Percentiles rank a stretch among this genome's conserved stretches.
phyloP scores from a whole-genome alignment of 2,113 vertebrate species.

The Azemiops feae region DNA sequence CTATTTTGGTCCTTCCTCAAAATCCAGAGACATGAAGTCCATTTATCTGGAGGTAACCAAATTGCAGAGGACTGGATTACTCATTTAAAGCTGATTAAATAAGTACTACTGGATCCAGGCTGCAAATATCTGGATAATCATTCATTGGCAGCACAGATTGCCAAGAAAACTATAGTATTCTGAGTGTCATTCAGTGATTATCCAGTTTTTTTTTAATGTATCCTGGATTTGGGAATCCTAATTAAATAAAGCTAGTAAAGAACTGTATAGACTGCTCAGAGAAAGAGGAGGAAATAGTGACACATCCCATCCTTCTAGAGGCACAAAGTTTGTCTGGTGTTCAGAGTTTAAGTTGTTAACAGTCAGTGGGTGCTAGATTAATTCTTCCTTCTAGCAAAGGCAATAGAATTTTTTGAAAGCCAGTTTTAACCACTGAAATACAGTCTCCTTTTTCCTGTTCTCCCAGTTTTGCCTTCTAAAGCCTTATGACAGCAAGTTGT shows the following conservation, averaged over 20 bases:
- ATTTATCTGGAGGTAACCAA: neutral
- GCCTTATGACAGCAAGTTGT: neutral
- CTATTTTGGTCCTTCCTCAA: neutral
- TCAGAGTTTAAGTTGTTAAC: neutral
- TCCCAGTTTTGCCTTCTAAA: neutral
- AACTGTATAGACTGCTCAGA: neutral
- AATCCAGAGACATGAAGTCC: neutral
- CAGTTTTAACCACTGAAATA: neutral
- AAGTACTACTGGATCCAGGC: neutral
- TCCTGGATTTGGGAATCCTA: neutral
- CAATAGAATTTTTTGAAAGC: neutral
- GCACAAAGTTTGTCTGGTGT: neutral
- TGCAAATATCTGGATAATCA: neutral
- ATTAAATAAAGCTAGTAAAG: neutral
- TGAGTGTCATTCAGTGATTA: neutral
- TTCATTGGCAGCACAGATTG: neutral
- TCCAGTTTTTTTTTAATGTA: neutral
- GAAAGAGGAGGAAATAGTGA: neutral
- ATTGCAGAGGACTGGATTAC: neutral
- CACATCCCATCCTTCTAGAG: neutral
- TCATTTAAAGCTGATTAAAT: neutral
- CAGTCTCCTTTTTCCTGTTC: neutral
- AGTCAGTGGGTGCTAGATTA: neutral
- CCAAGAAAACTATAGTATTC: neutral
- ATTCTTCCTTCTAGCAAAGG: neutral